Evolutionary conservation across 2,797 vertebrate species (phyloP).

Genomic region (Varecia variegata): DNA sequence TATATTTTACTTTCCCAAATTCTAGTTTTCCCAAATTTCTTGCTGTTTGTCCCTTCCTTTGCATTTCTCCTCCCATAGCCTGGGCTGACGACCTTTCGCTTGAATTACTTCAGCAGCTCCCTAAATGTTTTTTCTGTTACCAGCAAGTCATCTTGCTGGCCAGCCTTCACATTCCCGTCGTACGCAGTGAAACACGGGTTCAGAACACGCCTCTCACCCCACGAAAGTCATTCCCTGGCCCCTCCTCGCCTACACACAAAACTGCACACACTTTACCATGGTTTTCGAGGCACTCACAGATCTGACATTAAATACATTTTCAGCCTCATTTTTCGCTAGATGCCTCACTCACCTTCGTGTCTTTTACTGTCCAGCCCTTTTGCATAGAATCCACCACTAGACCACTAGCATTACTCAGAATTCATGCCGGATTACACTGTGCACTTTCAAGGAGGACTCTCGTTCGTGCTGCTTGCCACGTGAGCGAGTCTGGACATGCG

Average conservation of each 20-base stretch:
- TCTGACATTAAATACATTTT: background rate
- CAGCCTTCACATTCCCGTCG: background rate
- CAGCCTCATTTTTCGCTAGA: background rate
- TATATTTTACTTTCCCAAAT: background rate
- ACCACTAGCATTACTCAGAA: background rate
- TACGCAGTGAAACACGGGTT: background rate
- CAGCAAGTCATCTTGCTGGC: background rate
- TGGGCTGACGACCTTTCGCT: background rate
- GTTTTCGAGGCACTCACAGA: background rate
- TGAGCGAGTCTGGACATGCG: background rate
- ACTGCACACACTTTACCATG: background rate
- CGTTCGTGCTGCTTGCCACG: background rate
- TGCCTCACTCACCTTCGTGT: background rate
- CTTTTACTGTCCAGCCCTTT: background rate
- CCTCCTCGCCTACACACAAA: background rate
- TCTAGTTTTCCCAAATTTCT: background rate
- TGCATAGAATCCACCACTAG: background rate
- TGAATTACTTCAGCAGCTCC: background rate
- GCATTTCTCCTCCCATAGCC: background rate
- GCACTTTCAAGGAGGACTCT: background rate
- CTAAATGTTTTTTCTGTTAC: background rate
- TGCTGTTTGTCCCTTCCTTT: background rate
- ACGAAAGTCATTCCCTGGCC: background rate
- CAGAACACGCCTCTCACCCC: background rate
- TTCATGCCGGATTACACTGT: background rate